Conservation (phyloP, 2,888 invertebrate species). For the Psylliodes chrysocephalus region DNA sequence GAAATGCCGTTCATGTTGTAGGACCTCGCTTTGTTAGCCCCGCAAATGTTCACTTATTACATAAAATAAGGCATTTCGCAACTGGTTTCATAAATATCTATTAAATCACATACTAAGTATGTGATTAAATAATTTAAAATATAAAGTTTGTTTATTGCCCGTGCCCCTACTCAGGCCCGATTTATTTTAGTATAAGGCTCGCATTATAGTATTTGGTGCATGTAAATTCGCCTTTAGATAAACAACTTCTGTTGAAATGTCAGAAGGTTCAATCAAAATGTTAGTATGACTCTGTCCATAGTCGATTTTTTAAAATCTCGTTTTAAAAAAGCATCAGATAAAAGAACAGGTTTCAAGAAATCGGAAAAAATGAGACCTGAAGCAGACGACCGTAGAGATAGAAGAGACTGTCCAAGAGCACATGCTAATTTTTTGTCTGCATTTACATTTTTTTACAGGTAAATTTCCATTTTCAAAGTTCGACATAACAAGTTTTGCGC, state of each 20-base stretch:
- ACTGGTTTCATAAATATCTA: no score
- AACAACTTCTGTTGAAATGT: not conserved
- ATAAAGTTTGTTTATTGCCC: no score
- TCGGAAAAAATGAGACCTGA: slow-evolving; percentile 11
- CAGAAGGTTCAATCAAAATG: slow-evolving; percentile 4
- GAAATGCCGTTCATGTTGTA: no score
- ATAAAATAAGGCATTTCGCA: no score
- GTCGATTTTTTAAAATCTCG: not conserved
- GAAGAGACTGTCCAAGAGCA: slow-evolving; percentile 49
- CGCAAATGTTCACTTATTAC: no score
- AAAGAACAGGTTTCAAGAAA: not conserved
- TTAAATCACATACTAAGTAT: no score
- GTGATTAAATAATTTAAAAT: no score
- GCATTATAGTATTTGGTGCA: not conserved
- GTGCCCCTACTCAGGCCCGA: no score
- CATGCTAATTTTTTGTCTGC: slow-evolving; percentile 55
- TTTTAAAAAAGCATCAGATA: not conserved
- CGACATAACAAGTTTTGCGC: no score
- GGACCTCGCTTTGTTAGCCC: no score
- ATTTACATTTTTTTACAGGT: slow-evolving; percentile 49
- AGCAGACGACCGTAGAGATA: slow-evolving; percentile 15
- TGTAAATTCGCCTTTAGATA: no score
- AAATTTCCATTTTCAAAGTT: not conserved
- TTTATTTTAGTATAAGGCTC: not conserved
- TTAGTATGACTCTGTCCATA: not conserved